These are phyloP conservation scores for Solenopsis fugax DNA, from an alignment of 1,140 invertebrate species.

Conservation along the genomic window DNA sequence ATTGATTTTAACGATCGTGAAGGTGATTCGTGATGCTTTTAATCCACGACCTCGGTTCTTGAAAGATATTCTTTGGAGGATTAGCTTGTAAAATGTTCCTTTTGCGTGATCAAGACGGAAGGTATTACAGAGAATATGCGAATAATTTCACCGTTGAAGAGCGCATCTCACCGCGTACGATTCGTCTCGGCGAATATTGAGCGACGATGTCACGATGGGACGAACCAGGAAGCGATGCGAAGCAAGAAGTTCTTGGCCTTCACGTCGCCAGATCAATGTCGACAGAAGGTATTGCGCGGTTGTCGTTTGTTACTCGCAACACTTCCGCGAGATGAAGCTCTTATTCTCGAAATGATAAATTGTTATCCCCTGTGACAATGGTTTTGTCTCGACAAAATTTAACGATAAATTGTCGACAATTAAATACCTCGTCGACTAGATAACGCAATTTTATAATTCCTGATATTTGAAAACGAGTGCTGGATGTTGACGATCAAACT, in stretches of 20 bases:
- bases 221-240: constrained; percentile 65
- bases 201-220: constrained; percentile 69
- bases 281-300: constrained; percentile 1
- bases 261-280: constrained; percentile 32
- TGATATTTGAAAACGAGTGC: not conserved
- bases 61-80: not conserved
- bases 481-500: not conserved
- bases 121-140: not conserved
- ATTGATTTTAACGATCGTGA: not conserved
- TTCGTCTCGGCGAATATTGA: constrained; percentile 72
- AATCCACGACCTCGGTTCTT: not conserved
- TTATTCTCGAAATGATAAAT: not conserved
- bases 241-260: constrained; percentile 55
- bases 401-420: not conserved
- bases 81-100: not conserved
- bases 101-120: not conserved
- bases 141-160: not conserved
- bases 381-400: no score
- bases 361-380: not conserved
- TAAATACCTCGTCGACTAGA: not conserved
- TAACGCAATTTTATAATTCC: not conserved
- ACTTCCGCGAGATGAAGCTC: constrained; percentile 25
- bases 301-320: not conserved
- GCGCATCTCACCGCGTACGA: constrained; percentile 15
- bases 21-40: not conserved